A percentile compares a stretch with the other conserved stretches of the same genome.
These are phyloP conservation scores for Microcebus ravelobensis DNA, from an alignment of 2,113 vertebrate genomes.

Conservation along the genomic window DNA sequence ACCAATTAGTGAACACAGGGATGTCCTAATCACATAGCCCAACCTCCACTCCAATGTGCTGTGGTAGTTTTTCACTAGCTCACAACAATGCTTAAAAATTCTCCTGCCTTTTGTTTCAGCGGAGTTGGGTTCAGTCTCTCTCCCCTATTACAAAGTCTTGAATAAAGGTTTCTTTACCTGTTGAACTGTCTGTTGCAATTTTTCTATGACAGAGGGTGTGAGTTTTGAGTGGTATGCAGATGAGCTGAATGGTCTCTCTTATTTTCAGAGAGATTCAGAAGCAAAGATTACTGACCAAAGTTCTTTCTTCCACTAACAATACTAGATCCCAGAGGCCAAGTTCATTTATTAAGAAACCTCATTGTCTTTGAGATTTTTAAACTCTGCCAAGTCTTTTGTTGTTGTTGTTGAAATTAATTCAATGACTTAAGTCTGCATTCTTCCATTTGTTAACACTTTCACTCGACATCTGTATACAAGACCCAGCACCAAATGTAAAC, in stretches of 20 bases:
- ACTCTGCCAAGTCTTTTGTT: background rate
- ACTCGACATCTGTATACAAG: background rate
- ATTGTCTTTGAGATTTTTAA: background rate
- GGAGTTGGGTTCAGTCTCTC: background rate
- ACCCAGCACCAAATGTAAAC: background rate
- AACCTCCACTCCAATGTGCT: background rate
- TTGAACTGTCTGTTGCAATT: background rate
- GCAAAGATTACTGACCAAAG: background rate
- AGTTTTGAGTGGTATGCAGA: background rate
- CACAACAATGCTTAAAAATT: background rate
- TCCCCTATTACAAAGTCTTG: background rate
- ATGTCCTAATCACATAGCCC: background rate
- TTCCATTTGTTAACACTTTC: background rate
- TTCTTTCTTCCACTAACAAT: background rate
- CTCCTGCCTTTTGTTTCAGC: background rate
- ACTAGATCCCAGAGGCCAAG: background rate
- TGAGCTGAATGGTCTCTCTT: background rate
- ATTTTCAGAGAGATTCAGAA: background rate
- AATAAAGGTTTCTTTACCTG: background rate
- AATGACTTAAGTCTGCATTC: background rate
- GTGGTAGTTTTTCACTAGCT: background rate
- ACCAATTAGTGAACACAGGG: background rate
- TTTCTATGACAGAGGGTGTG: background rate
- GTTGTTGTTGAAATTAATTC: background rate
- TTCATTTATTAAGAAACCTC: background rate